Evolutionary conservation across 2,113 vertebrate species (phyloP).

Genomic region (Istiophorus platypterus): DNA sequence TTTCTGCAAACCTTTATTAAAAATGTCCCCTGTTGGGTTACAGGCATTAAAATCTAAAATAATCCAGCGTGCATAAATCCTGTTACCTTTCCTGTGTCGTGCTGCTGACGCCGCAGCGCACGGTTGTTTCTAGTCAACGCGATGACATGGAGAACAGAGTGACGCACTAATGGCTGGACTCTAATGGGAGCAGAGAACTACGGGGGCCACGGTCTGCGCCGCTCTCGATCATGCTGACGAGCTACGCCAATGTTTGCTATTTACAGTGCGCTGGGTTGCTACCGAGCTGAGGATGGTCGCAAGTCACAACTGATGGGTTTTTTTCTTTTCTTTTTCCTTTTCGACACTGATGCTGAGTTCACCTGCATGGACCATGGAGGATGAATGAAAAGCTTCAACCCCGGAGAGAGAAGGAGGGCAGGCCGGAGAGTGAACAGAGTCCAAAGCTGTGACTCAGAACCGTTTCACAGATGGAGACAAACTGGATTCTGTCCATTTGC

Average conservation of each 20-base stretch:
- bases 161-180: conserved; percentile 40
- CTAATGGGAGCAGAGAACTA: conserved; percentile 33
- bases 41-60: background rate
- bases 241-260: conserved; percentile 38
- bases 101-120: conserved; percentile 17
- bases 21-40: background rate
- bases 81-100: background rate
- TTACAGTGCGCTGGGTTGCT: conserved; percentile 52
- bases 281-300: conserved; percentile 5
- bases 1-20: background rate
- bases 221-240: conserved; percentile 62
- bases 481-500: background rate
- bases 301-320: conserved; percentile 23
- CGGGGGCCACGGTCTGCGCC: conserved; percentile 6
- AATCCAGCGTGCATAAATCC: conserved; percentile 17
- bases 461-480: background rate
- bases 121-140: conserved; percentile 12
- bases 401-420: background rate
- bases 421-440: background rate
- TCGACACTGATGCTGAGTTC: background rate
- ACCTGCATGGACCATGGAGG: background rate
- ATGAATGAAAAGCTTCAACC: background rate
- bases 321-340: too few relatives aligned
- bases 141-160: conserved; percentile 26
- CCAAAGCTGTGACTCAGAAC: conserved; percentile 18